Evolutionary conservation across 2,797 vertebrate genomes (phyloP), one percentile per base, ranked within the genome.

Genomic region (Otus scops): DNA sequence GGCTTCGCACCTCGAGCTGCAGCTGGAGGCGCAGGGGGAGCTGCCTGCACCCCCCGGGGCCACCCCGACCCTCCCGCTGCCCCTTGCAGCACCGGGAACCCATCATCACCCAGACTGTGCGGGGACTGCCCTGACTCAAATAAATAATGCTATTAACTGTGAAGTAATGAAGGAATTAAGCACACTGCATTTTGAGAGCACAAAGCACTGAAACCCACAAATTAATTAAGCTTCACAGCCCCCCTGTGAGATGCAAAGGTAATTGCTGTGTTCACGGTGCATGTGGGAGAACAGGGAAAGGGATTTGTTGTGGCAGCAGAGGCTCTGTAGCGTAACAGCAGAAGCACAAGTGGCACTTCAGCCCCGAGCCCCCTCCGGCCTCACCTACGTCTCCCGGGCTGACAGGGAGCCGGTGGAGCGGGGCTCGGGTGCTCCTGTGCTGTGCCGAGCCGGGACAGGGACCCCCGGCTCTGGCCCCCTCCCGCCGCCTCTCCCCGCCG

Each of bases 371-470:
- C 19, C 70, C 23, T 82, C 39, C 53, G 50, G 51, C 54, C 50
- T 57, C 63, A 24, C 30, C 36, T 19, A 1, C 4, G 0, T 38
- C 60, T 69, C 50, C 59, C 11, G 27, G 36, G 22, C 57, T 75
- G n/a, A 13, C 22, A n/a, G 67, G 9, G 43, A 48, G 26, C 61
- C 59, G 64, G 48, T 75, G 79, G 39, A 64, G 11, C 3, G 1
- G 22, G 39, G 7, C 14, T 26, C 32, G 38, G 5, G 6, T 0
- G 0, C 20, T 57, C 16, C 1, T 0, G 1, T 28, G 51, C 64
- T 50, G 20, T 7, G 24, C 23, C 1, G 17, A 57, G 54, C 7
- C 2, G 0, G 68, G 38, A 50, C 47, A 41, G 54, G 67, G 34
- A 64, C 27, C 68, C 38, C 50, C 22, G 71, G 27, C 50, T 60